A percentile compares a stretch with the other conserved stretches of the same genome.
phyloP scores from a whole-genome alignment of 2,888 invertebrate species.

The Didymodactylos carnosus region DNA sequence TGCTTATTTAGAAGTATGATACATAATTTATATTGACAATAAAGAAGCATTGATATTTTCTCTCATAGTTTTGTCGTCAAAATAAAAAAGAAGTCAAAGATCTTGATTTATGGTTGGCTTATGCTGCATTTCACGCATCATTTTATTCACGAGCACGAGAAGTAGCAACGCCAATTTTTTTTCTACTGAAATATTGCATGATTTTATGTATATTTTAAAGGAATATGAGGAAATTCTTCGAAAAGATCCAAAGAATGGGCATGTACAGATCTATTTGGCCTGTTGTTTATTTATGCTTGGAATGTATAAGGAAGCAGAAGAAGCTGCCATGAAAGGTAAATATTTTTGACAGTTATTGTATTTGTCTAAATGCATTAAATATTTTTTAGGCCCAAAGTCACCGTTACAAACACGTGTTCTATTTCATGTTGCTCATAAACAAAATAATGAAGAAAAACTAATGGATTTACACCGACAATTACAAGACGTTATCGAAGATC shows the following conservation, averaged over 20 bases:
- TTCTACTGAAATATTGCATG: neutral
- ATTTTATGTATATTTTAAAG: slow-evolving; percentile 19
- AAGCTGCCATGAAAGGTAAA: slow-evolving; percentile 38
- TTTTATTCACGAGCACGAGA: slow-evolving; percentile 65
- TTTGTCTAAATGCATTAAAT: neutral
- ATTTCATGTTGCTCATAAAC: slow-evolving; percentile 80
- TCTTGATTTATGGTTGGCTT: slow-evolving; percentile 65
- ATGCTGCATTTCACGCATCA: slow-evolving; percentile 82
- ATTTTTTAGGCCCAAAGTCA: slow-evolving; percentile 33
- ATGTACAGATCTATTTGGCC: slow-evolving; percentile 57
- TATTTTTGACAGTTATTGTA: neutral
- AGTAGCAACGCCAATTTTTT: slow-evolving; percentile 28
- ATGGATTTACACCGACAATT: slow-evolving; percentile 63
- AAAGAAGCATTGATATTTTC: neutral
- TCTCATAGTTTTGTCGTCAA: slow-evolving; percentile 2
- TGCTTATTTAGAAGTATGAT: slow-evolving; percentile 61
- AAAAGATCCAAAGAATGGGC: slow-evolving; percentile 40
- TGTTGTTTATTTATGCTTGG: slow-evolving; percentile 88
- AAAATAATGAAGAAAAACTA: slow-evolving; percentile 62
- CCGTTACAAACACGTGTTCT: slow-evolving; percentile 55
- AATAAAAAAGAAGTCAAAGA: slow-evolving; percentile 3
- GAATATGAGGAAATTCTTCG: slow-evolving; percentile 36
- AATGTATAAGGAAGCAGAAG: slow-evolving; percentile 51
- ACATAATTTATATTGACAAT: neutral
- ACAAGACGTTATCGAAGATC: slow-evolving; percentile 73